These are phyloP conservation scores for Nudaria mundana DNA, from an alignment of 2,888 invertebrate species.

Conservation along the genomic window DNA sequence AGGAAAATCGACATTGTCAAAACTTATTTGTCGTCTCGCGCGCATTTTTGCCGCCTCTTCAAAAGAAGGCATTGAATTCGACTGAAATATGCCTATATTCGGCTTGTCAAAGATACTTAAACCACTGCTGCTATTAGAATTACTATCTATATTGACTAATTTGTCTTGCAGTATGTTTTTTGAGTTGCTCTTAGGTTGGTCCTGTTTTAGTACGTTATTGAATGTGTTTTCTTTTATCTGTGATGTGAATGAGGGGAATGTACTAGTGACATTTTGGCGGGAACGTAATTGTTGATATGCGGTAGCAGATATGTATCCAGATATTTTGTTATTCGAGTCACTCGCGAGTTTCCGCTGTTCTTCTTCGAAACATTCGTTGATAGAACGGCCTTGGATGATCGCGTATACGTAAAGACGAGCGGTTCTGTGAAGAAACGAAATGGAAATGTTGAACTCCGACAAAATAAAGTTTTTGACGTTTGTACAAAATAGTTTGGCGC, in stretches of 20 bases:
- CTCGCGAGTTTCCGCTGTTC: slow-evolving; percentile 60
- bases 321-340: slow-evolving; percentile 55
- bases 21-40: slow-evolving; percentile 82
- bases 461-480: background rate
- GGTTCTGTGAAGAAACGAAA: slow-evolving; percentile 63
- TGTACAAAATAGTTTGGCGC: too few relatives aligned
- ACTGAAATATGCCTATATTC: slow-evolving; percentile 59
- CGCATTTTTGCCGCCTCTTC: slow-evolving; percentile 74
- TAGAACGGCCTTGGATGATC: slow-evolving; percentile 83
- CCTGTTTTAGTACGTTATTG: slow-evolving; percentile 45
- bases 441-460: background rate
- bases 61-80: slow-evolving; percentile 71
- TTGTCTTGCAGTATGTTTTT: slow-evolving; percentile 76
- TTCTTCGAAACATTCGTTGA: slow-evolving; percentile 83
- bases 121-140: slow-evolving; percentile 61
- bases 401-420: slow-evolving; percentile 84
- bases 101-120: slow-evolving; percentile 57
- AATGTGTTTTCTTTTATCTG: slow-evolving; percentile 72
- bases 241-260: slow-evolving; percentile 47
- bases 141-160: slow-evolving; percentile 67
- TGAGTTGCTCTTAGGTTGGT: slow-evolving; percentile 52
- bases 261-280: slow-evolving; percentile 42
- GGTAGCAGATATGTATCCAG: slow-evolving; percentile 76
- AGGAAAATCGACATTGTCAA: slow-evolving; percentile 78
- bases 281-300: slow-evolving; percentile 62